phyloP scores from a whole-genome alignment of 2,888 invertebrate genomes.

The Phengaris arion region DNA sequence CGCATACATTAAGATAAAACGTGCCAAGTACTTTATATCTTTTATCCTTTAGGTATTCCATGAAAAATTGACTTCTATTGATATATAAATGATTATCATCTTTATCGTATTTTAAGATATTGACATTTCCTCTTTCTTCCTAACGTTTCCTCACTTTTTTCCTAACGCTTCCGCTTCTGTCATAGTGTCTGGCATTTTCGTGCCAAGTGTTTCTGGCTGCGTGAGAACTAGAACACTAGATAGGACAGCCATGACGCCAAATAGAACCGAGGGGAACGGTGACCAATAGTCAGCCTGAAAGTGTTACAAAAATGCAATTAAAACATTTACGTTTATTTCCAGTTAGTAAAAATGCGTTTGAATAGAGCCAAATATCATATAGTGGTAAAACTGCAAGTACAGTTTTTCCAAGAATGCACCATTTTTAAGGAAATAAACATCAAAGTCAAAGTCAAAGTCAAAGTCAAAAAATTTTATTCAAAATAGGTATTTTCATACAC shows the following conservation, averaged over 20 bases:
- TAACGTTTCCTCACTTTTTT: too few species aligned
- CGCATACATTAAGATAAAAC: too few species aligned
- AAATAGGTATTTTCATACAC: too few species aligned
- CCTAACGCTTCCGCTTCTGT: constrained; percentile 72
- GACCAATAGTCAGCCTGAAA: constrained; percentile 55
- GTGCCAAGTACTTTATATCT: too few species aligned
- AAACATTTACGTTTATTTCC: not conserved
- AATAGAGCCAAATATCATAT: not conserved
- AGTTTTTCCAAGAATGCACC: too few species aligned
- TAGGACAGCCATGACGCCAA: constrained; percentile 71
- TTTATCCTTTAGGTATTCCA: too few species aligned
- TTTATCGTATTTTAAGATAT: not conserved
- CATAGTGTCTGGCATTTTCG: constrained; percentile 79
- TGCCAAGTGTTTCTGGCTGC: constrained; percentile 81
- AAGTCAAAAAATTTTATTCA: too few species aligned
- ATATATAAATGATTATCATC: too few species aligned
- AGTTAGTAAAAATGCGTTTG: too few species aligned
- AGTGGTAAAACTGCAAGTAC: not conserved
- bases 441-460: too few species aligned
- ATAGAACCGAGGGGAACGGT: constrained; percentile 55
- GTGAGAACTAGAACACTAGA: constrained; percentile 76
- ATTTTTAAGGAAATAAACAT: too few species aligned
- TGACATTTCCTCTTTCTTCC: not conserved
- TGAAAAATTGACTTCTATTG: too few species aligned
- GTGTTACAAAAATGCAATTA: not conserved